Conservation (phyloP, 2,888 invertebrate species). For the Heliconius aoede region DNA sequence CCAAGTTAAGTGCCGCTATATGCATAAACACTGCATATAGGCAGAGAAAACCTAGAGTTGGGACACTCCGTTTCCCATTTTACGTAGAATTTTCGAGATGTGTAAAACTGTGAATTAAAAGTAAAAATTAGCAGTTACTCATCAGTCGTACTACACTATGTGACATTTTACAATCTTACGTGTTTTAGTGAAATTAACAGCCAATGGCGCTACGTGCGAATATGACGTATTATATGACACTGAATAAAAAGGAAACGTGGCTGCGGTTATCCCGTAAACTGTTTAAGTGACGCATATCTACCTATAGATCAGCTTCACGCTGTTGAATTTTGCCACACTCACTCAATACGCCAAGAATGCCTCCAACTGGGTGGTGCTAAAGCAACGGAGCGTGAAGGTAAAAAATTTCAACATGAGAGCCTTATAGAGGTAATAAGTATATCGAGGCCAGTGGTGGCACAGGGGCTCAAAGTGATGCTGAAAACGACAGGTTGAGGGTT, state of each 20-base stretch:
- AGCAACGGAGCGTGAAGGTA: background rate
- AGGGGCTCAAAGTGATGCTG: too few relatives aligned
- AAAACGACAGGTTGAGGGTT: too few relatives aligned
- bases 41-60: too few relatives aligned
- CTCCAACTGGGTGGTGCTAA: too few relatives aligned
- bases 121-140: background rate
- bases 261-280: conserved; percentile 23
- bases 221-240: conserved; percentile 36
- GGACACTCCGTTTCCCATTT: too few relatives aligned
- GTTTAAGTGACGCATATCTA: background rate
- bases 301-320: too few relatives aligned
- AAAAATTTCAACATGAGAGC: background rate
- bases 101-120: too few relatives aligned
- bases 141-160: background rate
- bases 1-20: background rate
- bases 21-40: too few relatives aligned
- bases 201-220: conserved; percentile 31
- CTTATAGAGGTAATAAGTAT: background rate
- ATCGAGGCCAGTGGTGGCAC: too few relatives aligned
- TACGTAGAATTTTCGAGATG: too few relatives aligned
- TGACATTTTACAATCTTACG: background rate
- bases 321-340: too few relatives aligned
- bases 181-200: conserved; percentile 34
- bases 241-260: conserved; percentile 26
- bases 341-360: too few relatives aligned